A percentile compares a stretch with the other conserved stretches of the same genome.
These are phyloP conservation scores for Rhingia rostrata DNA, from an alignment of 2,888 invertebrate species.

Conservation along the genomic window DNA sequence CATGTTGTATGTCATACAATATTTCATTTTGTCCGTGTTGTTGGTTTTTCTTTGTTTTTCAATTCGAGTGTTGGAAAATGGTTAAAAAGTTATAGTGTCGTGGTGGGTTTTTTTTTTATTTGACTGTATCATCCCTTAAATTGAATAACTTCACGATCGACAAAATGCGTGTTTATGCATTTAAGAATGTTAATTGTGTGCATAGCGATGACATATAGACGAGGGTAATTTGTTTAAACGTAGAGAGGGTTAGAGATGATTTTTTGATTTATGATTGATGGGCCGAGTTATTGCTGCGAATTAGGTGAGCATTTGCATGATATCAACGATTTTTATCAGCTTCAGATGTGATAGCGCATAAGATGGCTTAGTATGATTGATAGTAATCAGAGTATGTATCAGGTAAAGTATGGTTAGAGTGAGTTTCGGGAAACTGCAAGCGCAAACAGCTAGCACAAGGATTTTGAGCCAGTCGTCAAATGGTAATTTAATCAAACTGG, in stretches of 20 bases:
- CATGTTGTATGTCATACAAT: conserved; percentile 61
- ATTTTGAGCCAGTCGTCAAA: no score
- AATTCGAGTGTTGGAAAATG: conserved; percentile 46
- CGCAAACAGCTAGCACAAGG: no score
- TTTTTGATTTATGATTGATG: conserved; percentile 58
- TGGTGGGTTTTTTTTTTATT: background rate
- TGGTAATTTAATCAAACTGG: no score
- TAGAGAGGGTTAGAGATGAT: conserved; percentile 10
- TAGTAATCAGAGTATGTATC: no score
- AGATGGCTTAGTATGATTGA: no score
- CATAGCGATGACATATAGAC: conserved; percentile 66
- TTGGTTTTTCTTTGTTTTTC: conserved; percentile 20
- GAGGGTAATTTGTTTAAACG: conserved; percentile 65
- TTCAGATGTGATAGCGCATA: no score
- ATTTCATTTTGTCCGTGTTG: conserved; percentile 28
- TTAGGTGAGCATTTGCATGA: background rate
- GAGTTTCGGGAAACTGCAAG: no score
- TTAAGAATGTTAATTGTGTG: conserved; percentile 72
- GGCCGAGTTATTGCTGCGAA: background rate
- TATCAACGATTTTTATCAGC: no score
- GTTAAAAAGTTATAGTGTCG: conserved; percentile 26
- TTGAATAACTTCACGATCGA: conserved; percentile 64
- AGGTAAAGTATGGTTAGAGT: no score
- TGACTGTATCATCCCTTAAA: conserved; percentile 66
- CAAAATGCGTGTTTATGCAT: conserved; percentile 51